A percentile compares a stretch with the other conserved stretches of the same genome.
Evolutionary conservation across 2,113 vertebrate species (phyloP).

Genomic region (Xenotilapia longispinis): DNA sequence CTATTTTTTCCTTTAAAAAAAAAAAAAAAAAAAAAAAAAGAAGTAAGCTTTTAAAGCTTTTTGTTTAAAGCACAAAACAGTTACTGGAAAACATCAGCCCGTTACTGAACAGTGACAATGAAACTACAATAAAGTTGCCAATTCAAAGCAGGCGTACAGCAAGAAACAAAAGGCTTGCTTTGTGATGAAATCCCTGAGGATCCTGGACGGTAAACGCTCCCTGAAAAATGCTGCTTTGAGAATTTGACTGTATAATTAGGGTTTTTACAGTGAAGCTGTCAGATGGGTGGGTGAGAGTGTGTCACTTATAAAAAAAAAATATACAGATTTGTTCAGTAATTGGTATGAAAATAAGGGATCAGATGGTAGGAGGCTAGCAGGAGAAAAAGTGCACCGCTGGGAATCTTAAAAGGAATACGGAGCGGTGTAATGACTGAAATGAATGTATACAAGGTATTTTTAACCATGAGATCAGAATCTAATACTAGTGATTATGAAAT

Average conservation of each 20-base stretch:
- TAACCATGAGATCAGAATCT: neutral
- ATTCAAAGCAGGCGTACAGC: neutral
- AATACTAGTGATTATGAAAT: neutral
- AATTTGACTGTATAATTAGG: slow-evolving; percentile 47
- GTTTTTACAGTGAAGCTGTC: slow-evolving; percentile 36
- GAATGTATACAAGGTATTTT: neutral
- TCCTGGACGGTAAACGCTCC: neutral
- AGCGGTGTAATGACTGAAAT: neutral
- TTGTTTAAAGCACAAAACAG: neutral
- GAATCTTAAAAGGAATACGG: neutral
- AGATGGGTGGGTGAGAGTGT: slow-evolving; percentile 12
- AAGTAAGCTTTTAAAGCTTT: neutral
- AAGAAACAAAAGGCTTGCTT: neutral
- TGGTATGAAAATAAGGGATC: slow-evolving; percentile 30
- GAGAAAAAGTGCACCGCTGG: neutral
- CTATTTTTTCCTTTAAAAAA: no score
- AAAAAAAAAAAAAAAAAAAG: fast-evolving
- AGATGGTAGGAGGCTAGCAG: neutral
- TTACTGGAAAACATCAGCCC: neutral
- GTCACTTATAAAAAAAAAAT: neutral
- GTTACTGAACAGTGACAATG: neutral
- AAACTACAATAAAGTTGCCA: neutral
- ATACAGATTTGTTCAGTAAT: slow-evolving; percentile 29
- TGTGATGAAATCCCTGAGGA: neutral
- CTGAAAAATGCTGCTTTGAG: slow-evolving; percentile 11